A percentile compares a stretch with the other conserved stretches of the same genome.
Conservation (phyloP, 2,888 invertebrate genomes). For the Nemurella pictetii region DNA sequence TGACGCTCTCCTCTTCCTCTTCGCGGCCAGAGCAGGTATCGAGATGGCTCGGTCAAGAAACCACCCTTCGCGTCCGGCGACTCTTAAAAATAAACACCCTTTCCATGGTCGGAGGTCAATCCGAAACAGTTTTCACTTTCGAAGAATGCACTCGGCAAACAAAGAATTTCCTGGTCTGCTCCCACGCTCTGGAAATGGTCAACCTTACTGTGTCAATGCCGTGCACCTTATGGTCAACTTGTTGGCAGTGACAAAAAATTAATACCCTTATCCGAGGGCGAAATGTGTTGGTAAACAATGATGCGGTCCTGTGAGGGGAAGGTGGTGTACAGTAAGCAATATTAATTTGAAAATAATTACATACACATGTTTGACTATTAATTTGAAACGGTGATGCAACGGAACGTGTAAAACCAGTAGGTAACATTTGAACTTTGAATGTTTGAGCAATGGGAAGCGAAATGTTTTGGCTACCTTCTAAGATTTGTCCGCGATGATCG, state of each 20-base stretch:
- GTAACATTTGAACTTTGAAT: too few species aligned
- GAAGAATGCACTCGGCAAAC: not conserved
- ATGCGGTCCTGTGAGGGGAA: not conserved
- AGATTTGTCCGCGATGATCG: not conserved
- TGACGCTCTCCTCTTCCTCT: not conserved
- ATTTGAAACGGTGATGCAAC: too few species aligned
- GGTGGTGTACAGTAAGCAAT: too few species aligned
- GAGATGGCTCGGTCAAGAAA: not conserved
- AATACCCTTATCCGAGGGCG: not conserved
- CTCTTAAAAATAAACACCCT: not conserved
- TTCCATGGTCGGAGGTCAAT: constrained; percentile 4
- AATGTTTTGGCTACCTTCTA: not conserved
- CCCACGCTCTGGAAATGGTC: constrained; percentile 6
- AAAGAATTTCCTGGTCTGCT: not conserved
- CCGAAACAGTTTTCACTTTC: not conserved
- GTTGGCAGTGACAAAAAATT: not conserved
- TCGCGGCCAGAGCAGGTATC: not conserved
- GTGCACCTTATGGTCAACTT: constrained; percentile 6
- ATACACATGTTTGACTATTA: not conserved
- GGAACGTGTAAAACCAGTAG: too few species aligned
- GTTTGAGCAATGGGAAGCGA: not conserved
- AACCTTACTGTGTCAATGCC: not conserved
- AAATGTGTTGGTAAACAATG: not conserved
- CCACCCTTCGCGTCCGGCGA: not conserved
- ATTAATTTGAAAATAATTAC: too few species aligned